A percentile compares a stretch with the other conserved stretches of the same genome.
Evolutionary conservation across 1,140 invertebrate genomes (phyloP).

Genomic region (Drosophila kurseongensis): DNA sequence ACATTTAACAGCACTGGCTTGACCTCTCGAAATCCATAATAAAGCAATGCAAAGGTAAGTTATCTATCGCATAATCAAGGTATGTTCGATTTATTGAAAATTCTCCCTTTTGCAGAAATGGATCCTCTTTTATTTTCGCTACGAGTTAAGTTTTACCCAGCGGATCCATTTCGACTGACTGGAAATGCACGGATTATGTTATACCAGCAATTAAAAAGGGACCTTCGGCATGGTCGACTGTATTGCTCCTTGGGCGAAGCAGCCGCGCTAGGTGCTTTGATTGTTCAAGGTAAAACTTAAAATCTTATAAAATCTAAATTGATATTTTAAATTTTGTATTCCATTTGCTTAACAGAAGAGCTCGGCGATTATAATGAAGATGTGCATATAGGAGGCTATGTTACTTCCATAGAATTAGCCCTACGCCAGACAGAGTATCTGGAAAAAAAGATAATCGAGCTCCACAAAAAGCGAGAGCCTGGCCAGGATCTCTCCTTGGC

Average conservation of each 20-base stretch:
- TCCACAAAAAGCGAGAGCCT: conserved; percentile 91
- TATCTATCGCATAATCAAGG: not conserved
- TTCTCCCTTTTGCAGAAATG: conserved; percentile 87
- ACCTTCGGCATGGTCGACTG: conserved; percentile 96
- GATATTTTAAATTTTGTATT: not conserved
- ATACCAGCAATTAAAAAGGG: conserved; percentile 97
- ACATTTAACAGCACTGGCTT: conserved; percentile 94
- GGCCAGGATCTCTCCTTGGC: conserved; percentile 65
- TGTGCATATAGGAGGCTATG: conserved; percentile 95
- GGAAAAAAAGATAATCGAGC: conserved; percentile 95
- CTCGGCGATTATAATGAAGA: conserved; percentile 97
- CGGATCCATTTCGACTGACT: conserved; percentile 90
- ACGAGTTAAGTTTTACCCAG: conserved; percentile 97
- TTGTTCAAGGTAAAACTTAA: conserved; percentile 92
- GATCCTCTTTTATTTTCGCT: conserved; percentile 95
- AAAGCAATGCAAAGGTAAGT: conserved; percentile 97
- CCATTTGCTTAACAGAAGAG: conserved; percentile 88
- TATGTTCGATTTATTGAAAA: not conserved
- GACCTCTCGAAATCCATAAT: conserved; percentile 96
- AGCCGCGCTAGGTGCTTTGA: conserved; percentile 94
- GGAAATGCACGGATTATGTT: conserved; percentile 84
- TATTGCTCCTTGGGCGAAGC: conserved; percentile 96
- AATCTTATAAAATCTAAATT: too few relatives aligned
- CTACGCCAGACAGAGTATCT: conserved; percentile 95
- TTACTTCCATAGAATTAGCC: conserved; percentile 95